These are phyloP conservation scores for Cyphomyrus plagiostoma DNA, from an alignment of 2,113 vertebrate species.

Conservation along the genomic window DNA sequence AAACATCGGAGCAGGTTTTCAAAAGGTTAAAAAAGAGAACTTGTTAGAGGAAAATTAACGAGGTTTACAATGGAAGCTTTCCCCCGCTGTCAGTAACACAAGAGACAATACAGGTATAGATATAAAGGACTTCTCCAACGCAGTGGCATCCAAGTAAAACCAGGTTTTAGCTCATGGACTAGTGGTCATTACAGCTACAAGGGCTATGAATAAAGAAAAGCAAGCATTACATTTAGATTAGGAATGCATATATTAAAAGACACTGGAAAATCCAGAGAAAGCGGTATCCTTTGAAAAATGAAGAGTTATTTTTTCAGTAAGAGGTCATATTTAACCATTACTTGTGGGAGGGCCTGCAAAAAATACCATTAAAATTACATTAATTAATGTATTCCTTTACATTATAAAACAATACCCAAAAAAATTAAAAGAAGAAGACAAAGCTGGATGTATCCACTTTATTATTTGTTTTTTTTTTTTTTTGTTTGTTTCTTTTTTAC, in stretches of 20 bases:
- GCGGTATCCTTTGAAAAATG: slow-evolving; percentile 98
- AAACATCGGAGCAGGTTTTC: slow-evolving; percentile 49
- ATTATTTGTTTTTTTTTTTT: slow-evolving; percentile 44
- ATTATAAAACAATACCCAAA: slow-evolving; percentile 52
- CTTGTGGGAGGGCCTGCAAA: slow-evolving; percentile 92
- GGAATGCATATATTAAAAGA: slow-evolving; percentile 84
- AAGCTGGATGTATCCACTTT: slow-evolving; percentile 96
- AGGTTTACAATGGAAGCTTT: slow-evolving; percentile 51
- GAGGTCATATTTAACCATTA: slow-evolving; percentile 93
- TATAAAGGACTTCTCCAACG: slow-evolving; percentile 61
- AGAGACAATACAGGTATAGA: slow-evolving; percentile 60
- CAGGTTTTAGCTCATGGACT: slow-evolving; percentile 99
- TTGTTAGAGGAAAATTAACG: slow-evolving; percentile 61
- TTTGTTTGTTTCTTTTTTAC: slow-evolving; percentile 64
- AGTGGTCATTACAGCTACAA: slow-evolving; percentile 89
- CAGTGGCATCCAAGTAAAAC: slow-evolving; percentile 69
- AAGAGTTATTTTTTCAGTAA: slow-evolving; percentile 94
- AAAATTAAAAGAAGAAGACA: slow-evolving; percentile 86
- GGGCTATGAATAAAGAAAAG: slow-evolving; percentile 93
- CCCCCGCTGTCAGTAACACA: slow-evolving; percentile 62
- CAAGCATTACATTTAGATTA: slow-evolving; percentile 98
- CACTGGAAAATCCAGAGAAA: slow-evolving; percentile 98
- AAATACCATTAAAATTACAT: slow-evolving; percentile 95
- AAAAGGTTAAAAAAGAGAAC: slow-evolving; percentile 57
- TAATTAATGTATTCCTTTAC: slow-evolving; percentile 76